Conservation (phyloP, 1,140 invertebrate species). For the Drosophila nasuta region DNA sequence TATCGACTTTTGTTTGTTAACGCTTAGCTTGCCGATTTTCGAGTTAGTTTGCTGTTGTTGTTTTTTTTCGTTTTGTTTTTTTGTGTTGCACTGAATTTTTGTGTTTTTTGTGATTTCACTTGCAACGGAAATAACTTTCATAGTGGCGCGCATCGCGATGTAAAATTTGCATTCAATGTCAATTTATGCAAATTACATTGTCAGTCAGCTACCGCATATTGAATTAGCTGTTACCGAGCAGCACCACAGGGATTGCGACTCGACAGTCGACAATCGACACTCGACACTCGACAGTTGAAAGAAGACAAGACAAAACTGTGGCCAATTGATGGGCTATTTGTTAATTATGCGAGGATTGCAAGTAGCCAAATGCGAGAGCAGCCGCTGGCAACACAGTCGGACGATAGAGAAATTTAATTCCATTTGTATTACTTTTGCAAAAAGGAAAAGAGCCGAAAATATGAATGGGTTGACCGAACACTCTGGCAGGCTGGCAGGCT, state of each 20-base stretch:
- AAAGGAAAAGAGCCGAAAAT: conserved; percentile 57
- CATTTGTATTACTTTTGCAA: conserved; percentile 74
- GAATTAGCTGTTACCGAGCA: conserved; percentile 31
- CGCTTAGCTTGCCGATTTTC: conserved; percentile 79
- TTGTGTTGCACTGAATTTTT: not conserved
- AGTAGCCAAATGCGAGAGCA: conserved; percentile 38
- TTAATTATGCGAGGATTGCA: conserved; percentile 66
- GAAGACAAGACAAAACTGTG: conserved; percentile 70
- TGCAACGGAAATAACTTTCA: conserved; percentile 73
- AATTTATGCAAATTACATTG: conserved; percentile 81
- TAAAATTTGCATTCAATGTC: conserved; percentile 76
- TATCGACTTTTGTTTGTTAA: conserved; percentile 81
- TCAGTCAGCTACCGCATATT: conserved; percentile 45
- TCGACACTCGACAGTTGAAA: no score
- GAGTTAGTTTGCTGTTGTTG: conserved; percentile 18
- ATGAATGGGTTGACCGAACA: conserved; percentile 69
- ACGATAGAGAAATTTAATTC: conserved; percentile 73
- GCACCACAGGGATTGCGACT: not conserved
- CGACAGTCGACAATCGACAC: not conserved
- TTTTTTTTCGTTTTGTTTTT: conserved; percentile 14
- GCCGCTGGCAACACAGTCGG: not conserved
- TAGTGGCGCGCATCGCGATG: conserved; percentile 46
- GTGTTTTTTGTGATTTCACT: conserved; percentile 13
- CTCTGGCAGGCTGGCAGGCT: no score
- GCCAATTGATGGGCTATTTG: conserved; percentile 64